Evolutionary conservation across 2,888 invertebrate genomes (phyloP).

Genomic region (Ramazzottius varieornatus): DNA sequence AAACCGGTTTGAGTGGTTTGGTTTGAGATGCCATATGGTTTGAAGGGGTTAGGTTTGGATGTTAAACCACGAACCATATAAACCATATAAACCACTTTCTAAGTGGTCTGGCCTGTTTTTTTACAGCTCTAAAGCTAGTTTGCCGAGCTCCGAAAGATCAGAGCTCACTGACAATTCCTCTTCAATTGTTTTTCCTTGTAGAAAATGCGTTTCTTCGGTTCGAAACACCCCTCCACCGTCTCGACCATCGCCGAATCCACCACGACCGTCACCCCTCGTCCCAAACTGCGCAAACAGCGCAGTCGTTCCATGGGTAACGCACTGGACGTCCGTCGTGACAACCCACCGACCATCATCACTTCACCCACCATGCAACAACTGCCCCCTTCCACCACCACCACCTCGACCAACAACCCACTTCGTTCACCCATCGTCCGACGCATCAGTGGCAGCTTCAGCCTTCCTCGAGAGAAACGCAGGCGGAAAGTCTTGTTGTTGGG

Average conservation of each 20-base stretch:
- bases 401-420: background rate
- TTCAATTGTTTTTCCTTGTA: too few species aligned
- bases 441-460: constrained; percentile 1
- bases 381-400: background rate
- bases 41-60: too few species aligned
- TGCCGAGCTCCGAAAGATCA: background rate
- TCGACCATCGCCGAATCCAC: background rate
- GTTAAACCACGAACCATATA: too few species aligned
- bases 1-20: too few species aligned
- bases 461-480: background rate
- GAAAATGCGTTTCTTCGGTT: background rate
- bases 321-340: background rate
- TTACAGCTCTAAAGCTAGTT: background rate
- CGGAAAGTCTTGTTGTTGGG: background rate
- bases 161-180: background rate
- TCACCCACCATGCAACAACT: background rate
- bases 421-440: background rate
- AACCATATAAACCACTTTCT: too few species aligned
- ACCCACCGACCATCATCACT: too few species aligned
- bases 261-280: background rate
- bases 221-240: background rate
- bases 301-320: background rate
- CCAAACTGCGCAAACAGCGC: background rate
- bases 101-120: too few species aligned
- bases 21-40: too few species aligned